Base-by-base conservation (phyloP, 1,140 invertebrate genomes). In the Drosophila arawakana region DNA sequence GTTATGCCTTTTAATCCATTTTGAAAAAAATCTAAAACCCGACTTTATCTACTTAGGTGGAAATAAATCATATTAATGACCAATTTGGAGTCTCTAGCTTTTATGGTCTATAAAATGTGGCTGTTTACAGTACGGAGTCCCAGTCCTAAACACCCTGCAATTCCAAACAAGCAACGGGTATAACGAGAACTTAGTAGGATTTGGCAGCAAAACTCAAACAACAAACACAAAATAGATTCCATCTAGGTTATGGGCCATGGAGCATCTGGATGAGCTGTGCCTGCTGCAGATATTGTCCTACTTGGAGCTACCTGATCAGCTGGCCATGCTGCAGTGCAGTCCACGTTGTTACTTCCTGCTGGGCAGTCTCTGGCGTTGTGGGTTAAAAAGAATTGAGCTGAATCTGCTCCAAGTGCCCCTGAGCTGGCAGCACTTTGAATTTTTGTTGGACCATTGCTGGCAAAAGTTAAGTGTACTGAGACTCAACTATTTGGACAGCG, bases 181-280 rank as follows among this genome's bases (percentile, higher is more conserved):
- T 39, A 2, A 63, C 2, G 39, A 41, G 34, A 78, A 66, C 76
- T 11, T 18, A 79, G 76, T 82, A 73, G 72, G 47, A 44, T 60
- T 39, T 67, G 62, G 46, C 3, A n/a, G 13, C 11, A 3, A 50
- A 35, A 21, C 37, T 54, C 34, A 46, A 54, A 73, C 41, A 41
- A 54, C 13, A 46, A 18, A 2, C 9, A 11, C 2, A 18, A 54
- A 52, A 13, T 35, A 30, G 25, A 13, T n/a, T 35, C 50, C 50
- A 8, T 35, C 52, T 18, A 4, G 7, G 8, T 25, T 11, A 43
- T 35, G 35, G 21, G 18, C 34, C 8, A 89, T 89, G 85, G 78
- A 89, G 59, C 72, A 58, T 13, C 49, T 85, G 50, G 81, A 81
- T 34, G 85, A 89, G 59, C 71, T 84, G 37, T 78, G 85, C 47